Evolutionary conservation across 1,140 invertebrate genomes (phyloP), one percentile per base, ranked within the genome.

Genomic region (Latrodectus geometricus): DNA sequence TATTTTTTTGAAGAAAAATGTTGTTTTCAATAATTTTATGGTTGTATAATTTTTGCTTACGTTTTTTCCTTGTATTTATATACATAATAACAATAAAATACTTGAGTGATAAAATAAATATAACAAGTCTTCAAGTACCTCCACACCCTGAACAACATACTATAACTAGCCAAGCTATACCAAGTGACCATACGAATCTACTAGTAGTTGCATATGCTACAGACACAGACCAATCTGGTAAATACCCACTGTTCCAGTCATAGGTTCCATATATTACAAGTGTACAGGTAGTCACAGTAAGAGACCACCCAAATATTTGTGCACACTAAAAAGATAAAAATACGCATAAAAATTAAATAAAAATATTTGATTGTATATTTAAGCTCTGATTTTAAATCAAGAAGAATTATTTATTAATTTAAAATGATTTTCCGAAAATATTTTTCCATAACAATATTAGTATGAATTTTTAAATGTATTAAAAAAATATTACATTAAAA

Each of bases 91-190:
- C n/a, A n/a, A n/a, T n/a, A n/a, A n/a, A n/a, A n/a, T n/a, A n/a
- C n/a, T 35, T 35, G 35, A 35, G 1, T 35, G 35, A 35, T 35
- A 35, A 35, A 35, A 35, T 35, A 35, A 35, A 35, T 35, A 35
- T 3, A 35, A 35, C 35, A 35, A 35, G 5, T 35, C 35, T 35
- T 35, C 20, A 35, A 70, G 20, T 77, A 88, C 88, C 88, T 88
- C 87, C 88, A 72, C 80, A 74, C 7, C 88, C 88, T 56, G 87
- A 69, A 70, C 76, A 69, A 21, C 88, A 88, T 23, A 70, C 50
- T 2, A 88, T 54, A 35, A 56, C 81, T 49, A 88, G 20, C 88
- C 88, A 88, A 50, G 88, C 87, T 14, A 88, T 75, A 50, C 87
- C 87, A n/a, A 88, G 11, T 4, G 76, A 48, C 88, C 88, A 88